phyloP scores from a whole-genome alignment of 2,113 vertebrate species.

The Takifugu flavidus region DNA sequence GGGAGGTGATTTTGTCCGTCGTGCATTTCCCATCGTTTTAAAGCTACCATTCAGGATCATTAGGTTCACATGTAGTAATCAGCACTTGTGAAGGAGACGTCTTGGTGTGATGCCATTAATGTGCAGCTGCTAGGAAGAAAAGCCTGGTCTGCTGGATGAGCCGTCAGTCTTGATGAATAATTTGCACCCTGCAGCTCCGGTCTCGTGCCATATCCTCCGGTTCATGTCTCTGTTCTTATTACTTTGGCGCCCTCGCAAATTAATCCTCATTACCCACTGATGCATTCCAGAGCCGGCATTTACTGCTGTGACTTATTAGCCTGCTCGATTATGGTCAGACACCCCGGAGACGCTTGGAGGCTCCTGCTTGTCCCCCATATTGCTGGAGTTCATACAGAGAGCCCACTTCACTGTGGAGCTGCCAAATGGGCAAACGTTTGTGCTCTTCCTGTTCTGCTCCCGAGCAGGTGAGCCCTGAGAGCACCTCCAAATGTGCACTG shows the following conservation, averaged over 20 bases:
- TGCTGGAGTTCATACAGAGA: conserved; percentile 10
- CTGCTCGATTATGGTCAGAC: conserved; percentile 23
- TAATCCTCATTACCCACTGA: conserved; percentile 8
- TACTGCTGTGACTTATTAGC: conserved; percentile 16
- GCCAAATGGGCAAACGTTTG: conserved; percentile 18
- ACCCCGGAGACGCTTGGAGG: conserved; percentile 23
- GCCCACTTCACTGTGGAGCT: conserved; percentile 18
- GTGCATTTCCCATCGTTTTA: too few species aligned
- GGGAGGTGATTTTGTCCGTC: too few species aligned
- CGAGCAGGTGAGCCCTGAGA: conserved; percentile 29
- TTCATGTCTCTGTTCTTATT: not conserved
- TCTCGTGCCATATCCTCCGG: not conserved
- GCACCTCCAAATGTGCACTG: conserved; percentile 3
- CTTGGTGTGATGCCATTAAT: too few species aligned
- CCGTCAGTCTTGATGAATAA: too few species aligned
- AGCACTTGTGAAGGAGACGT: too few species aligned
- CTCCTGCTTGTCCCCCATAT: conserved; percentile 18
- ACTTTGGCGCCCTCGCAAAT: conserved; percentile 4
- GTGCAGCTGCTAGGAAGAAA: too few species aligned
- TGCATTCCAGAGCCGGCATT: conserved; percentile 9
- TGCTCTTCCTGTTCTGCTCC: conserved; percentile 19
- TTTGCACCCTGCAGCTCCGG: not conserved
- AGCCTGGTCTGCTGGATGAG: too few species aligned
- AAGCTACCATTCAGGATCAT: too few species aligned
- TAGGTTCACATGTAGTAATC: too few species aligned